These are phyloP conservation scores for Autographa pulchrina DNA, from an alignment of 2,888 invertebrate species.

Conservation along the genomic window DNA sequence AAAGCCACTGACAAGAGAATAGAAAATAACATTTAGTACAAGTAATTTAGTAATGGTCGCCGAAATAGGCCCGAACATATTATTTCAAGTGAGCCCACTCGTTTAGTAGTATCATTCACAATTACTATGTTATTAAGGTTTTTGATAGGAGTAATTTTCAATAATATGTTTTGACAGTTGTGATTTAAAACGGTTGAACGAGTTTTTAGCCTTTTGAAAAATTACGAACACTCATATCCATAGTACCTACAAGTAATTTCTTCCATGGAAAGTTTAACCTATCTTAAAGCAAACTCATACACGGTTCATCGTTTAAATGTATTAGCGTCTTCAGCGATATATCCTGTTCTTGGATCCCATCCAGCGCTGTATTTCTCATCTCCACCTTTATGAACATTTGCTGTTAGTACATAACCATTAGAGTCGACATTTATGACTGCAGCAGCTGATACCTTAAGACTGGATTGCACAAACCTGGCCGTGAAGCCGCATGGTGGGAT, in stretches of 20 bases:
- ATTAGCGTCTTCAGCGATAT: constrained; percentile 6
- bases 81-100: no score
- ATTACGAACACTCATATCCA: background rate
- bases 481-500: constrained; percentile 24
- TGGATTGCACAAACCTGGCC: constrained; percentile 29
- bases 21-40: no score
- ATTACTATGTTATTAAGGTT: no score
- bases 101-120: no score
- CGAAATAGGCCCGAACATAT: no score
- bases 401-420: constrained; percentile 46
- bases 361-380: constrained; percentile 47
- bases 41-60: no score
- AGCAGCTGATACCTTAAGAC: constrained; percentile 53
- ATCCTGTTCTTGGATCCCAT: constrained; percentile 37
- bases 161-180: no score
- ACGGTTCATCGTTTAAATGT: background rate
- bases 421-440: constrained; percentile 48
- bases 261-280: background rate
- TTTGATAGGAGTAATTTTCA: no score
- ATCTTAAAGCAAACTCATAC: background rate
- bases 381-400: constrained; percentile 50
- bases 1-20: no score
- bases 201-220: no score
- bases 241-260: background rate
- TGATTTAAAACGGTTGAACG: no score